phyloP scores from a whole-genome alignment of 2,888 invertebrate species.

The Listrodromus nycthemerus region DNA sequence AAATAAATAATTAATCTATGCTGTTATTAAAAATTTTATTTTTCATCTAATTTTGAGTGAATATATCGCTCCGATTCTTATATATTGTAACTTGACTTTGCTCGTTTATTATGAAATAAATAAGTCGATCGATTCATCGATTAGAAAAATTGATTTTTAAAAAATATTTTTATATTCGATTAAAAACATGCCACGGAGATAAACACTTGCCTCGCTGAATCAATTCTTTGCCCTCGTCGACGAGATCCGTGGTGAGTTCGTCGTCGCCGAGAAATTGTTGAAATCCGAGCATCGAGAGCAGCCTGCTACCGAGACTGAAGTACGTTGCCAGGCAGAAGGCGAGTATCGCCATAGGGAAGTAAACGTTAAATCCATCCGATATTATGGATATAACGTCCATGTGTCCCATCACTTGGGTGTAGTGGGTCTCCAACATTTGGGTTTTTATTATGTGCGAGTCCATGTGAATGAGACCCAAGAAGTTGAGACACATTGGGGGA shows the following conservation, averaged over 20 bases:
- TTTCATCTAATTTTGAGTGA: too few species aligned
- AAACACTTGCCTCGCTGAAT: conserved; percentile 91
- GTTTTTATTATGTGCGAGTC: conserved; percentile 96
- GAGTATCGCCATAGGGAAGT: conserved; percentile 98
- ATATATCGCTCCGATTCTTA: too few species aligned
- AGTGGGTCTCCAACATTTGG: conserved; percentile 94
- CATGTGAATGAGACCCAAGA: conserved; percentile 98
- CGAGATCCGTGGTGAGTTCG: conserved; percentile 95
- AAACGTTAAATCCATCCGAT: conserved; percentile 99
- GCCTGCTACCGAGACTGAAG: conserved; percentile 95
- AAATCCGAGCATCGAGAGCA: conserved; percentile 96
- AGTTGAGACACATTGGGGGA: conserved; percentile 99
- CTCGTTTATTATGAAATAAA: too few species aligned
- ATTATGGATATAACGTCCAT: conserved; percentile 99
- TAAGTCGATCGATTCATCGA: too few species aligned
- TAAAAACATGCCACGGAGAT: conserved; percentile 6
- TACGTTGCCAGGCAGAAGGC: conserved; percentile 97
- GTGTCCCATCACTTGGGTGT: conserved; percentile 99
- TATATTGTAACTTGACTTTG: too few species aligned
- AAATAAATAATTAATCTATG: too few species aligned
- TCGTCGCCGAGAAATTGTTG: conserved; percentile 99
- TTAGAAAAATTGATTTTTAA: too few species aligned
- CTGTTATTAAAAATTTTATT: too few species aligned
- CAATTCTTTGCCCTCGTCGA: conserved; percentile 97
- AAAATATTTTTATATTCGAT: not conserved